phyloP scores from a whole-genome alignment of 2,113 vertebrate species.

The Pseudopodoces humilis region DNA sequence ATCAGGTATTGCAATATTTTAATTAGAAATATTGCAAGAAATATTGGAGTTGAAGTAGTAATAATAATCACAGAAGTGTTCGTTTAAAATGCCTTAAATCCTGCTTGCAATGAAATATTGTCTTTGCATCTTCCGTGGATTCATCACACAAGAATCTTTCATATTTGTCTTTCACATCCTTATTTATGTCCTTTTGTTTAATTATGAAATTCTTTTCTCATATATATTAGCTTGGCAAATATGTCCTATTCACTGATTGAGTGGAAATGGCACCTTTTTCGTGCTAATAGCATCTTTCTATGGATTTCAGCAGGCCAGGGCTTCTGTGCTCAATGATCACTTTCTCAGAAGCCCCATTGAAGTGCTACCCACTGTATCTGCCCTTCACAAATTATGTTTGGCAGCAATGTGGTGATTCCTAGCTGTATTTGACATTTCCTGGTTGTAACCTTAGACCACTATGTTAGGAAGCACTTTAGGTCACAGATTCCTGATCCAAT shows the following conservation, averaged over 20 bases:
- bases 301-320: neutral
- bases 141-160: neutral
- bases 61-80: neutral
- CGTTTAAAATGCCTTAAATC: neutral
- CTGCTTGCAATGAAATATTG: neutral
- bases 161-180: neutral
- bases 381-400: neutral
- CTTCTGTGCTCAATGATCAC: neutral
- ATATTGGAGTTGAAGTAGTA: neutral
- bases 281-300: neutral
- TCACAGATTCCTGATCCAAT: constrained; percentile 5
- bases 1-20: neutral
- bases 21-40: neutral
- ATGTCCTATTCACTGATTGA: neutral
- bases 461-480: constrained; percentile 3
- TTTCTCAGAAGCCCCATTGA: neutral
- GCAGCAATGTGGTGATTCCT: constrained; percentile 16
- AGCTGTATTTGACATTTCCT: constrained; percentile 31
- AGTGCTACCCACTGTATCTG: neutral
- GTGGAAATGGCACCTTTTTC: neutral
- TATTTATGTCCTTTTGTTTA: neutral
- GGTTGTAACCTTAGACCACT: constrained; percentile 22
- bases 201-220: neutral
- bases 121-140: neutral
- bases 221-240: neutral